Percentiles rank a stretch among this genome's conserved stretches.
phyloP scores from a whole-genome alignment of 37 sponge, comb jelly and placozoan genomes.

The Ianthella basta region DNA sequence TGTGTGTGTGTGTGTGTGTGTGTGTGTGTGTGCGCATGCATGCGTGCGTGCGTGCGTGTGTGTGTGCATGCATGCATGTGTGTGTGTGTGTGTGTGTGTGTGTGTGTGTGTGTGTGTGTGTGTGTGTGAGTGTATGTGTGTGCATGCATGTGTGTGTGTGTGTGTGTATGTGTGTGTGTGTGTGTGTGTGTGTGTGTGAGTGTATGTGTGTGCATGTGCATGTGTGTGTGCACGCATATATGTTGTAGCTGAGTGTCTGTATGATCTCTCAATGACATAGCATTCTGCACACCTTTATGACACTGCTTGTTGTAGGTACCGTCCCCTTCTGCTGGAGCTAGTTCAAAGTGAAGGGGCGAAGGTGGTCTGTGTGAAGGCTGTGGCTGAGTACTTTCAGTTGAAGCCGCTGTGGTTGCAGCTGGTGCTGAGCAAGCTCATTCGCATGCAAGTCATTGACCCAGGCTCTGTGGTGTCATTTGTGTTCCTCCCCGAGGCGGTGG shows the following conservation, averaged over 20 bases:
- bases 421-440: constrained; percentile 73
- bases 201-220: too few species aligned
- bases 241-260: too few species aligned
- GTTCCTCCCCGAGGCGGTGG: constrained; percentile 40
- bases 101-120: too few species aligned
- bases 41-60: not conserved
- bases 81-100: too few species aligned
- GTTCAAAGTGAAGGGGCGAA: constrained; percentile 47
- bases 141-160: too few species aligned
- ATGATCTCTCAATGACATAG: not conserved
- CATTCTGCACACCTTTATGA: not conserved
- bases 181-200: too few species aligned
- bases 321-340: constrained; percentile 68
- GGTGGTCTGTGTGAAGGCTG: constrained; percentile 52
- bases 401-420: constrained; percentile 75
- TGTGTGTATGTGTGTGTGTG: too few species aligned
- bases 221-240: too few species aligned
- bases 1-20: too few species aligned
- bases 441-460: constrained; percentile 71
- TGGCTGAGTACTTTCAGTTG: constrained; percentile 60
- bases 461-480: constrained; percentile 59
- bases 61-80: not conserved
- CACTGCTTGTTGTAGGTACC: constrained; percentile 44
- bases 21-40: not conserved
- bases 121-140: too few species aligned